These are phyloP conservation scores for Byasa hedistus DNA, from an alignment of 2,888 invertebrate genomes.

Conservation along the genomic window DNA sequence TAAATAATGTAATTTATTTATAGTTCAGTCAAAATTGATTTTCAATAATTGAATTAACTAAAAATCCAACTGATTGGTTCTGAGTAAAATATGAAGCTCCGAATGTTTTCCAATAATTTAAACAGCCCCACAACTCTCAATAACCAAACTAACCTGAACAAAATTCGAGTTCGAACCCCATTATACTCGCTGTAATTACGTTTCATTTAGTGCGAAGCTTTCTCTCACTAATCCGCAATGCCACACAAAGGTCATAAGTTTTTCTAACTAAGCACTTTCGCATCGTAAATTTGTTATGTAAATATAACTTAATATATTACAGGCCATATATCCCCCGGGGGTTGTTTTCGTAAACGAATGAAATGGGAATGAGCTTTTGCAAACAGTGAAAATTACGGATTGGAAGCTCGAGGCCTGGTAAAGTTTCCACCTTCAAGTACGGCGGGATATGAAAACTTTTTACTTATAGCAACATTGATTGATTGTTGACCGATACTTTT, in stretches of 20 bases:
- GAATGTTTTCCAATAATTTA: background rate
- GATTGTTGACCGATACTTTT: too few species aligned
- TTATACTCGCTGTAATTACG: background rate
- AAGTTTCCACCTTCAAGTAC: too few species aligned
- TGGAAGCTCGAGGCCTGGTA: background rate
- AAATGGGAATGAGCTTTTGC: conserved; percentile 11
- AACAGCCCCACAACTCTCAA: background rate
- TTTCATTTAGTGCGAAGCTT: conserved; percentile 6
- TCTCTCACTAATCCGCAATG: conserved; percentile 2
- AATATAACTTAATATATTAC: conserved; percentile 23
- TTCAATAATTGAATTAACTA: too few species aligned
- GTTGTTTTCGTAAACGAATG: conserved; percentile 11
- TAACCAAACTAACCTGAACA: background rate
- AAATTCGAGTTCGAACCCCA: background rate
- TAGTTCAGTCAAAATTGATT: too few species aligned
- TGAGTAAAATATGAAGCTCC: background rate
- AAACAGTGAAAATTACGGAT: background rate
- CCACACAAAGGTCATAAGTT: conserved; percentile 23
- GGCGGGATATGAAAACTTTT: too few species aligned
- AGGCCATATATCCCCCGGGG: conserved; percentile 16
- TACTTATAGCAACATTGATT: too few species aligned
- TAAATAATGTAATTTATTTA: too few species aligned
- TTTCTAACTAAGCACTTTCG: conserved; percentile 25
- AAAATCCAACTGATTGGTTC: background rate
- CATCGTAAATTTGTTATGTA: conserved; percentile 29